Evolutionary conservation across 2,113 vertebrate species (phyloP).

Genomic region (Coturnix japonica): DNA sequence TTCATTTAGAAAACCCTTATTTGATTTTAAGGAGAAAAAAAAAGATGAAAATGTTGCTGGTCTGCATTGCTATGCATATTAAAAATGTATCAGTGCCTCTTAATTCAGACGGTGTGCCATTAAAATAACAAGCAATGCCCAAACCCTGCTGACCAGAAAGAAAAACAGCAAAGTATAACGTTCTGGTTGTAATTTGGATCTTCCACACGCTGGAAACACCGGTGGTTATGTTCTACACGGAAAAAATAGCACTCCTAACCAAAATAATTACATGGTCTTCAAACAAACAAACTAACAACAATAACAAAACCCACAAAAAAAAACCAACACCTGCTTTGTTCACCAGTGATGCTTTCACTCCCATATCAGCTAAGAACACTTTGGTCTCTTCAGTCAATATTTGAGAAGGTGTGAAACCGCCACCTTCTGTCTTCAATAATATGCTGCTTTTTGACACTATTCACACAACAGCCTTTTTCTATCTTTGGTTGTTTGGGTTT

Average conservation of each 20-base stretch:
- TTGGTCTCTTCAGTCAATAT: not conserved
- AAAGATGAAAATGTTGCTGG: not conserved
- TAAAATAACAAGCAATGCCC: not conserved
- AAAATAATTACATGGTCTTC: fast-evolving
- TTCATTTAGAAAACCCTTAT: not conserved
- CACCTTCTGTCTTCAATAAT: not conserved
- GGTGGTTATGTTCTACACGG: not conserved
- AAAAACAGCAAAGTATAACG: fast-evolving
- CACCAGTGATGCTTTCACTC: not conserved
- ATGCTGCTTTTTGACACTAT: fast-evolving
- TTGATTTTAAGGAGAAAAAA: not conserved
- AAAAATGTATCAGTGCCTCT: fast-evolving
- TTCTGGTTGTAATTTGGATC: not conserved
- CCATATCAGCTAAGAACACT: not conserved
- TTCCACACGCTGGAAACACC: not conserved
- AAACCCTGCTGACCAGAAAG: not conserved
- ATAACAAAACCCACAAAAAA: not conserved
- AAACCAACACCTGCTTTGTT: not conserved
- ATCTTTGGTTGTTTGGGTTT: too few relatives aligned
- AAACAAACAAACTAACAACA: not conserved
- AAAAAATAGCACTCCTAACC: not conserved
- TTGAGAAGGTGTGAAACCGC: not conserved
- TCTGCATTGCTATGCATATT: not conserved
- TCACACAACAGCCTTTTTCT: not conserved
- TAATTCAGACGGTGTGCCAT: not conserved